These are phyloP conservation scores for Scartelaos histophorus DNA, from an alignment of 2,113 vertebrate genomes.

Conservation along the genomic window DNA sequence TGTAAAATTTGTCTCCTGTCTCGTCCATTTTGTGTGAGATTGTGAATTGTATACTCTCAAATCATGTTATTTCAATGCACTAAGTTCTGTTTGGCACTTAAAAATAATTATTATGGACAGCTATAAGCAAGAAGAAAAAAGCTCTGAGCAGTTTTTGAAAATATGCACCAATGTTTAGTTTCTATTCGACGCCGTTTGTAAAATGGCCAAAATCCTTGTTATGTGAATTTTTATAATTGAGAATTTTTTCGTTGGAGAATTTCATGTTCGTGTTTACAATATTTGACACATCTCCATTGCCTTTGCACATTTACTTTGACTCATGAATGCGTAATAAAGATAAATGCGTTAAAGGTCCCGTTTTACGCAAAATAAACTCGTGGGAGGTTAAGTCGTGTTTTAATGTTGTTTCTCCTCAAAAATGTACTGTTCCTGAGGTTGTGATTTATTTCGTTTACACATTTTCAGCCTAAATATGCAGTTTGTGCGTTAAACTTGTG, in stretches of 20 bases:
- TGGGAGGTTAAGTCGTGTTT: too few species aligned
- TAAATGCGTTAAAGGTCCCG: background rate
- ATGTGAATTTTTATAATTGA: conserved; percentile 67
- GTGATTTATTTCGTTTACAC: too few species aligned
- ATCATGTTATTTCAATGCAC: conserved; percentile 81
- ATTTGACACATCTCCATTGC: conserved; percentile 28
- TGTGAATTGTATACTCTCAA: conserved; percentile 73
- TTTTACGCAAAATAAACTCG: background rate
- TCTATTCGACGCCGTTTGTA: conserved; percentile 46
- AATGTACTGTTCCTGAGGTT: too few species aligned
- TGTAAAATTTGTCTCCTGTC: conserved; percentile 73
- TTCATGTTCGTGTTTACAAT: conserved; percentile 21
- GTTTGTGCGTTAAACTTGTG: too few species aligned
- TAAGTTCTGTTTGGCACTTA: conserved; percentile 77
- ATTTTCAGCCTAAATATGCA: too few species aligned
- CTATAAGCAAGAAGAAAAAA: conserved; percentile 67
- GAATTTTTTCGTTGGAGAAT: conserved; percentile 19
- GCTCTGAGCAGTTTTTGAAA: conserved; percentile 41
- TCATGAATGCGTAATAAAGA: background rate
- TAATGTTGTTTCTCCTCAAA: too few species aligned
- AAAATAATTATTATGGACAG: conserved; percentile 41
- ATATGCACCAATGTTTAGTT: conserved; percentile 62
- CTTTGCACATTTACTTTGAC: conserved; percentile 22
- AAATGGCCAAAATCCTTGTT: conserved; percentile 52
- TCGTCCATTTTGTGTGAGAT: conserved; percentile 75